These are phyloP conservation scores for Agriopis leucophaearia DNA, from an alignment of 2,888 invertebrate genomes.

Conservation along the genomic window DNA sequence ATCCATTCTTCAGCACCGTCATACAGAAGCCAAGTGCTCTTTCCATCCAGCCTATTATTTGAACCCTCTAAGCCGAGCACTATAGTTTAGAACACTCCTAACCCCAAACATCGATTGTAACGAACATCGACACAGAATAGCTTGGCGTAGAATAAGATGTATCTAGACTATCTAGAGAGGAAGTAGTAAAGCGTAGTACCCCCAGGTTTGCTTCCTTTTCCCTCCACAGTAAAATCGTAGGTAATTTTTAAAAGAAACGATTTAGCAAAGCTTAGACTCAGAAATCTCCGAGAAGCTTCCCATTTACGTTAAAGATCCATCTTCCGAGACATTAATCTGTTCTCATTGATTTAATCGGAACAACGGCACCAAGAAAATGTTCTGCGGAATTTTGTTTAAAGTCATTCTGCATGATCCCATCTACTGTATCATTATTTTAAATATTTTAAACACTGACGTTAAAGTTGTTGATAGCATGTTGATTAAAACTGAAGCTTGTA, in stretches of 20 bases:
- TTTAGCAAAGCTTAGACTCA: constrained; percentile 67
- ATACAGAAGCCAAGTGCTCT: constrained; percentile 60
- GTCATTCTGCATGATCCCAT: constrained; percentile 60
- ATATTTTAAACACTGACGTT: constrained; percentile 48
- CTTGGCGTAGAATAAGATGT: constrained; percentile 76
- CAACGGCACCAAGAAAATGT: constrained; percentile 36
- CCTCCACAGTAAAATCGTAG: constrained; percentile 64
- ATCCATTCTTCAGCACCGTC: constrained; percentile 48
- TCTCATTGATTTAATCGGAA: constrained; percentile 41
- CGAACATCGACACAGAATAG: constrained; percentile 64
- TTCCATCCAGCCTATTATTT: constrained; percentile 55
- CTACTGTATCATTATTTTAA: constrained; percentile 53
- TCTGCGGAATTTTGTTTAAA: constrained; percentile 32
- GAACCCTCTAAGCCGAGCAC: constrained; percentile 61
- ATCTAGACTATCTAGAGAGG: constrained; percentile 56
- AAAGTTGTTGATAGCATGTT: constrained; percentile 39
- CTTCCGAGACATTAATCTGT: constrained; percentile 45
- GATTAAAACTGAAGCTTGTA: constrained; percentile 39
- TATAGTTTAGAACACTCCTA: constrained; percentile 60
- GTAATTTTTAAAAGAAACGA: constrained; percentile 69
- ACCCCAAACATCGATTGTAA: constrained; percentile 57
- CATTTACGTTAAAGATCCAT: constrained; percentile 61
- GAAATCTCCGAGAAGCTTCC: constrained; percentile 73
- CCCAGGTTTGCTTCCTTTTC: constrained; percentile 65
- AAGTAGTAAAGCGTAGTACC: constrained; percentile 71